Percentiles rank a stretch among this genome's conserved stretches.
phyloP scores from a whole-genome alignment of 1,140 invertebrate species.

The Drosophila nikananu region DNA sequence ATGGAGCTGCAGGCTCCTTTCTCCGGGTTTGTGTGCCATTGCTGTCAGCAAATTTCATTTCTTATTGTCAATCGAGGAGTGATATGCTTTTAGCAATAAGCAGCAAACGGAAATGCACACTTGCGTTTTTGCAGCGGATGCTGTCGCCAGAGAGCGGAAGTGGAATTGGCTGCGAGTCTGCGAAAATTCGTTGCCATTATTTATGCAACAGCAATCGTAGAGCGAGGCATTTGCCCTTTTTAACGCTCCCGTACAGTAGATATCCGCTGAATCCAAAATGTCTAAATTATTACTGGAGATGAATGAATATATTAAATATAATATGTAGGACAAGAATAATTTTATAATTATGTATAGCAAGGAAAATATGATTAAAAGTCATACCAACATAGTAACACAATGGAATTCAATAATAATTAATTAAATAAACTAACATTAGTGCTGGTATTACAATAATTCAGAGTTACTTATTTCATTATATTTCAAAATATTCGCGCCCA shows the following conservation, averaged over 20 bases:
- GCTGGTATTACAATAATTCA: no score
- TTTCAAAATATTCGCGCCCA: neutral
- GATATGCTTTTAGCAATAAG: slow-evolving; percentile 63
- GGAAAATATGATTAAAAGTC: neutral
- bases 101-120: slow-evolving; percentile 64
- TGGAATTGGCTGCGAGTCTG: slow-evolving; percentile 50
- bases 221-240: slow-evolving; percentile 15
- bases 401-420: neutral
- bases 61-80: slow-evolving; percentile 69
- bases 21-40: slow-evolving; percentile 20
- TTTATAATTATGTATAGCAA: neutral
- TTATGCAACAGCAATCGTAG: slow-evolving; percentile 56
- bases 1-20: slow-evolving; percentile 46
- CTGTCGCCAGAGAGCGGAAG: slow-evolving; percentile 51
- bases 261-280: neutral
- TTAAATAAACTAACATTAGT: neutral
- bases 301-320: neutral
- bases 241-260: slow-evolving; percentile 11
- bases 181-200: slow-evolving; percentile 54
- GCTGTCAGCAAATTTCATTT: slow-evolving; percentile 61
- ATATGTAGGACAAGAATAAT: neutral
- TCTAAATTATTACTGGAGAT: neutral
- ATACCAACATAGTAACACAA: neutral
- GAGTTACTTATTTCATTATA: no score
- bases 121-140: slow-evolving; percentile 59